Evolutionary conservation across 2,888 invertebrate species (phyloP).

Genomic region (Listrodromus nycthemerus): DNA sequence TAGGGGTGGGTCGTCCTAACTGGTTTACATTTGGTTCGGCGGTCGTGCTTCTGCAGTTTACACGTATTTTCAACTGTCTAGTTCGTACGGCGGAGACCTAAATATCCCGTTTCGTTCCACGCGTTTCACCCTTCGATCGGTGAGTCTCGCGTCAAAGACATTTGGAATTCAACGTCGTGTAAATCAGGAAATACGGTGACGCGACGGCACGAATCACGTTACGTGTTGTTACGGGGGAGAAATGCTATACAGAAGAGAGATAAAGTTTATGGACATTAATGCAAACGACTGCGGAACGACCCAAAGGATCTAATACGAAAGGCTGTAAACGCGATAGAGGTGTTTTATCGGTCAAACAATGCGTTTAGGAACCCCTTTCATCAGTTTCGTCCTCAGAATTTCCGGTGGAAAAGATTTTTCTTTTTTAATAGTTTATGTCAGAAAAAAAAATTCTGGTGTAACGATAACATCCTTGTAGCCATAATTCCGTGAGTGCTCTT

Average conservation of each 20-base stretch:
- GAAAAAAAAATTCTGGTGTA: neutral
- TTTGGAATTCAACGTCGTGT: constrained; percentile 55
- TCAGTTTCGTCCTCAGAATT: neutral
- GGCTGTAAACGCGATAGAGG: constrained; percentile 19
- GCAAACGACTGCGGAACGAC: constrained; percentile 48
- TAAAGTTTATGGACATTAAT: constrained; percentile 58
- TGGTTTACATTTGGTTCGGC: constrained; percentile 79
- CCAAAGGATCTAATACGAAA: constrained; percentile 33
- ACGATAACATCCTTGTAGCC: neutral
- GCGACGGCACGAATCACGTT: constrained; percentile 45
- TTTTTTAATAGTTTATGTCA: neutral
- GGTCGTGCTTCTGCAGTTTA: constrained; percentile 10
- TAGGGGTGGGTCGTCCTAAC: constrained; percentile 76
- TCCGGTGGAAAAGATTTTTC: neutral
- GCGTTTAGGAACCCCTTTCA: constrained; percentile 10
- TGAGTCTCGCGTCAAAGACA: constrained; percentile 20
- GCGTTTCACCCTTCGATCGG: constrained; percentile 32
- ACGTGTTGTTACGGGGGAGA: constrained; percentile 34
- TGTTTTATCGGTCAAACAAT: constrained; percentile 24
- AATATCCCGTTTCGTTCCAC: constrained; percentile 40
- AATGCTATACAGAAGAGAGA: constrained; percentile 42
- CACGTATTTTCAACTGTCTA: constrained; percentile 23
- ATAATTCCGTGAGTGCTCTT: neutral
- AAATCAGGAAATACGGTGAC: constrained; percentile 61
- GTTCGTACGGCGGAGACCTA: constrained; percentile 2